Conservation (phyloP, 2,888 invertebrate species). For the Andrena trimmerana region DNA sequence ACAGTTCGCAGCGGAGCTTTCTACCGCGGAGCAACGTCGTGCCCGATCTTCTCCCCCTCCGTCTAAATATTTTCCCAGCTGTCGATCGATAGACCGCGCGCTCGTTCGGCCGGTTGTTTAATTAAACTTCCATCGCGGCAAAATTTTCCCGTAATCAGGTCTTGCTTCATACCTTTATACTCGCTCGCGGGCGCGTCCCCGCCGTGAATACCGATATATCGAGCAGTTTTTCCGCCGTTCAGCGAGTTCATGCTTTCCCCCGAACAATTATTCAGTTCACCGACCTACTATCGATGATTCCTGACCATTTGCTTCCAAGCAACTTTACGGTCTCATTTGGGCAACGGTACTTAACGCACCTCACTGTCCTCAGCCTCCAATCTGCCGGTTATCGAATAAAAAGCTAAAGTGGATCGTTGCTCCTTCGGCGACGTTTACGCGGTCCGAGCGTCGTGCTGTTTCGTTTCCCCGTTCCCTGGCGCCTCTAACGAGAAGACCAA, state of each 20-base stretch:
- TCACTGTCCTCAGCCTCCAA: neutral
- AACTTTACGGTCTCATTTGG: neutral
- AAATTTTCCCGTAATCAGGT: constrained; percentile 26
- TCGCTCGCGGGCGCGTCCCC: neutral
- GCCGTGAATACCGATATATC: too few species aligned
- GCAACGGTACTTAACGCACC: neutral
- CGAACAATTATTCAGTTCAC: too few species aligned
- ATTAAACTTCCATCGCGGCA: constrained; percentile 18
- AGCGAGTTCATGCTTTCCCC: too few species aligned
- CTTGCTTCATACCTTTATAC: neutral
- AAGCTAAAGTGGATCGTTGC: neutral
- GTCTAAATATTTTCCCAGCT: neutral
- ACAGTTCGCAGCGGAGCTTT: neutral
- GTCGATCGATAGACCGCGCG: constrained; percentile 1
- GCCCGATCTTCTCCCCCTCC: neutral
- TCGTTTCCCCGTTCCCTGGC: too few species aligned
- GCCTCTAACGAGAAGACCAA: neutral
- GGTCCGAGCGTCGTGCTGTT: too few species aligned
- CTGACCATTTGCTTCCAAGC: too few species aligned
- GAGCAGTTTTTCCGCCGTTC: too few species aligned
- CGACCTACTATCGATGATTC: too few species aligned
- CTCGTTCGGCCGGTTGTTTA: constrained; percentile 1
- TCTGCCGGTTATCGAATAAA: neutral
- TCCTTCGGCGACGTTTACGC: too few species aligned
- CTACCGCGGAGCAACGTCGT: neutral